Conservation (phyloP, 1,140 invertebrate species). For the Micrasema minimum region DNA sequence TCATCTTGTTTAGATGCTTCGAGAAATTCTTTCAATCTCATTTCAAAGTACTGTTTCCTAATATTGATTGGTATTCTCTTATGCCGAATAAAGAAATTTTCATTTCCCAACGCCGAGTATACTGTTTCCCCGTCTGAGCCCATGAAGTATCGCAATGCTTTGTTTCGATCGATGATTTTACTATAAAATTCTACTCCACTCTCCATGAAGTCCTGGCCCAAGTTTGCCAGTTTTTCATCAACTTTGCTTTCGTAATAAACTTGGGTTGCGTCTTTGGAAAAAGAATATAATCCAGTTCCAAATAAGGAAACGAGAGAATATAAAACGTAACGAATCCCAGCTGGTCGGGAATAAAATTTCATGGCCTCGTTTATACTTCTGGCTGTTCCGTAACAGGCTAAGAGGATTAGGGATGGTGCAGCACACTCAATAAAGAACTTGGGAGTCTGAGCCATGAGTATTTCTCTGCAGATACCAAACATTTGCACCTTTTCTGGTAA, state of each 20-base stretch:
- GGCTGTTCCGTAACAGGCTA: constrained; percentile 65
- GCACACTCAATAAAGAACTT: constrained; percentile 67
- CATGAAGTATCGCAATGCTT: constrained; percentile 74
- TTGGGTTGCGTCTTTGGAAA: constrained; percentile 73
- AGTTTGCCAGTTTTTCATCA: constrained; percentile 70
- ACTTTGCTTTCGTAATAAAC: constrained; percentile 70
- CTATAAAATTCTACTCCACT: constrained; percentile 81
- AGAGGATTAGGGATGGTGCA: constrained; percentile 62
- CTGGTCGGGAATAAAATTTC: constrained; percentile 68
- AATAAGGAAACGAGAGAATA: constrained; percentile 71
- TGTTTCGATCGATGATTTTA: constrained; percentile 77
- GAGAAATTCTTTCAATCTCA: constrained; percentile 36
- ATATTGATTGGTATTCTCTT: constrained; percentile 71
- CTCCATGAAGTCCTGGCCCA: constrained; percentile 72
- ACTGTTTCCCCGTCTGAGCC: constrained; percentile 68
- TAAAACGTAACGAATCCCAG: constrained; percentile 63
- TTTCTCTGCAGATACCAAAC: constrained; percentile 80
- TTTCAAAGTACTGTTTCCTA: constrained; percentile 73
- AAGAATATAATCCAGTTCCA: constrained; percentile 69
- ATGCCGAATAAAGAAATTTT: constrained; percentile 71
- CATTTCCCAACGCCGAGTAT: constrained; percentile 77
- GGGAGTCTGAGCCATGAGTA: constrained; percentile 69
- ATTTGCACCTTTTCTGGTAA: constrained; percentile 79
- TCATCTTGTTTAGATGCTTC: not conserved
- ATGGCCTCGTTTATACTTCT: constrained; percentile 66